These are phyloP conservation scores for Gymnosoma rotundatum DNA, from an alignment of 2,888 invertebrate genomes.

Conservation along the genomic window DNA sequence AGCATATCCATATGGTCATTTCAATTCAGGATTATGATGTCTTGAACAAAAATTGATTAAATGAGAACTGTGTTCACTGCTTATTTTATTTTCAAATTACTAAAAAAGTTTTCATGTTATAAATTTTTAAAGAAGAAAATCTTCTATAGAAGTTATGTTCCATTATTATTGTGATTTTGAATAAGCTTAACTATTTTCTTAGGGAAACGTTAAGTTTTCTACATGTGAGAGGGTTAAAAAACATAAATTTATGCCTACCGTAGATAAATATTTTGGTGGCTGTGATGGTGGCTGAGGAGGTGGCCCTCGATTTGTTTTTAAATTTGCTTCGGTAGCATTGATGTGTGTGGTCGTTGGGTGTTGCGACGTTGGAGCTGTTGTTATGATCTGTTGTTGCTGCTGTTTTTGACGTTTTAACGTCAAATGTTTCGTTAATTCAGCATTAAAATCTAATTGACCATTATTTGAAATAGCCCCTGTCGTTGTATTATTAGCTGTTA, in stretches of 20 bases:
- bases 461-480: constrained; percentile 75
- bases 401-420: constrained; percentile 81
- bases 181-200: too few relatives aligned
- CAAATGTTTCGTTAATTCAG: constrained; percentile 81
- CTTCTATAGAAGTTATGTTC: too few relatives aligned
- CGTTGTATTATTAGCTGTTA: constrained; percentile 44
- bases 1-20: too few relatives aligned
- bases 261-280: constrained; percentile 85
- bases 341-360: constrained; percentile 75
- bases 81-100: too few relatives aligned
- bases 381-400: constrained; percentile 73
- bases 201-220: too few relatives aligned
- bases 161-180: too few relatives aligned
- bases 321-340: constrained; percentile 81
- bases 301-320: constrained; percentile 86
- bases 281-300: constrained; percentile 90
- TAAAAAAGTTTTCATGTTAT: too few relatives aligned
- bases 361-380: constrained; percentile 10
- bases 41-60: too few relatives aligned
- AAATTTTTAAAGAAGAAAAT: too few relatives aligned
- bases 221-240: too few relatives aligned
- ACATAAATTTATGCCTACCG: constrained; percentile 81
- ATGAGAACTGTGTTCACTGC: too few relatives aligned
- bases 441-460: constrained; percentile 81
- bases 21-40: too few relatives aligned